phyloP scores from a whole-genome alignment of 2,888 invertebrate genomes.

The Harpalus rubripes region DNA sequence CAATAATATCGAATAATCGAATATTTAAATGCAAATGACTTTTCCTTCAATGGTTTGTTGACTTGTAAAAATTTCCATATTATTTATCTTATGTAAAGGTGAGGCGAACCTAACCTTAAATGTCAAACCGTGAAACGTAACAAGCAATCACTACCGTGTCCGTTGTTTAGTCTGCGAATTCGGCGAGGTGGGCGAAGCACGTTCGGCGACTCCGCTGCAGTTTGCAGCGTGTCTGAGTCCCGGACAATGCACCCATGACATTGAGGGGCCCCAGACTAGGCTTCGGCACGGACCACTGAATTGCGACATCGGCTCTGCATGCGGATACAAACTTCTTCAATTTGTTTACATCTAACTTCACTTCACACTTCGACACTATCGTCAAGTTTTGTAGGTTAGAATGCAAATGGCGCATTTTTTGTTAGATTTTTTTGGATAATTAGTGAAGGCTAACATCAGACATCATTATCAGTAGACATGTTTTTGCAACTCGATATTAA shows the following conservation, averaged over 20 bases:
- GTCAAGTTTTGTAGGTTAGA: background rate
- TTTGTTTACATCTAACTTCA: constrained; percentile 33
- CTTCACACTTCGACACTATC: constrained; percentile 19
- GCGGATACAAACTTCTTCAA: constrained; percentile 30
- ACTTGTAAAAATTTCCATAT: too few relatives aligned
- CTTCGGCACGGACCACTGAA: constrained; percentile 51
- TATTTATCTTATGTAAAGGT: background rate
- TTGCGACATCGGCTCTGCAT: constrained; percentile 55
- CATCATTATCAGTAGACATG: too few relatives aligned
- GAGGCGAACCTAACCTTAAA: constrained; percentile 1
- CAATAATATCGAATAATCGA: background rate
- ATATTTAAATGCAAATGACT: background rate
- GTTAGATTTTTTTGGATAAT: background rate
- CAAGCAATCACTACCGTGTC: background rate
- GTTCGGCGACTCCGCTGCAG: constrained; percentile 24
- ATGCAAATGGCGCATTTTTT: too few relatives aligned
- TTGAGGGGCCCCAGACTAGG: constrained; percentile 59
- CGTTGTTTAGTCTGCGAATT: constrained; percentile 46
- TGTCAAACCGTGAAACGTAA: background rate
- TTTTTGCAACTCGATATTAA: too few relatives aligned
- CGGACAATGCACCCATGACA: constrained; percentile 66
- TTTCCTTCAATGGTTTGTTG: background rate
- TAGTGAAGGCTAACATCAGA: too few relatives aligned
- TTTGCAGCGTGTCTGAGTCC: constrained; percentile 40
- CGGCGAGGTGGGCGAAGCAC: constrained; percentile 21